Evolutionary conservation across 2,797 vertebrate species (phyloP), one percentile per base, ranked within the genome.

Genomic region (Fratercula arctica): DNA sequence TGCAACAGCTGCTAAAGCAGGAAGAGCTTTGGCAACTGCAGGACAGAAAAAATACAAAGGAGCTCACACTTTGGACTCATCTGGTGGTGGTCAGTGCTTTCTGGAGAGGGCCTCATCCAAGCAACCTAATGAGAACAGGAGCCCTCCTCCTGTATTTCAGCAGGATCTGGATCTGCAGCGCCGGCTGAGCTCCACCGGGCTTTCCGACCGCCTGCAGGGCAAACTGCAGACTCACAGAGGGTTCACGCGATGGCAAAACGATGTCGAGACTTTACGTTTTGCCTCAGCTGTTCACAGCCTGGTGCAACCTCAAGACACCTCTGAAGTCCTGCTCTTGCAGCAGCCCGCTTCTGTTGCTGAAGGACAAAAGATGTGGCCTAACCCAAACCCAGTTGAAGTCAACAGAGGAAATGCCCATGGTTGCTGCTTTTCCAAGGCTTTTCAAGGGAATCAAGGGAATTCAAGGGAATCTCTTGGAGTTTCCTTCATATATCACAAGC

Each of bases 141-240:
- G 13, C 3, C 5, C 5, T 74, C 3, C 2, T 79, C 26, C 25
- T 13, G 24, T 9, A 5, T 77, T 83, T 83, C 60, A 75, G 41
- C 21, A 53, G 37, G 28, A 7, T 51, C 37, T 77, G 29, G 28
- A 25, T 33, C 41, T 64, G 43, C 16, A 39, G 66, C 2, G 1
- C 17, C n/a, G 37, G 33, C 41, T 53, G 20, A 1, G 1, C 23
- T 64, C 31, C 57, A 16, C 4, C 2, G 6, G 28, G 10, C 53
- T 87, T 57, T 7, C 63, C 0, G 0, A 18, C 37, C 12, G 0
- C 18, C 56, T 53, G 11, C 66, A 48, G 39, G 26, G 29, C 24
- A 87, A 78, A 50, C 24, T 61, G 24, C 12, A 37, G 56, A 28
- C 50, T 66, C 43, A 46, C 10, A 48, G 77, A 39, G 0, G 0